Conservation (phyloP, 2,888 invertebrate genomes). For the Calliphora vomitoria region DNA sequence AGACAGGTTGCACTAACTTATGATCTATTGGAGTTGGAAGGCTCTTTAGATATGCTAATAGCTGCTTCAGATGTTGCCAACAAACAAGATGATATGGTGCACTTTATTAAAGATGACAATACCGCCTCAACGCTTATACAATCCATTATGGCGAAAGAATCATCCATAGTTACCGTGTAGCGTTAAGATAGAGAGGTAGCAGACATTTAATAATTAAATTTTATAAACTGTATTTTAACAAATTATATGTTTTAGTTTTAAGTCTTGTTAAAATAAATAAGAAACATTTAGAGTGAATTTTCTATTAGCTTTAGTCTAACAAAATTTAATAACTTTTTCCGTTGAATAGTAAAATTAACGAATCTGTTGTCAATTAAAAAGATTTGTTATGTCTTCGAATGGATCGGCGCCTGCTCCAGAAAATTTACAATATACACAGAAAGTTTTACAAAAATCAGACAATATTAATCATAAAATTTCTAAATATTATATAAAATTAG, state of each 20-base stretch:
- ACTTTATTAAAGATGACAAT: conserved; percentile 75
- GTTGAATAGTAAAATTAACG: too few relatives aligned
- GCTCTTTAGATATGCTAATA: conserved; percentile 88
- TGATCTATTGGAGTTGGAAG: conserved; percentile 88
- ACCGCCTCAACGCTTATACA: conserved; percentile 77
- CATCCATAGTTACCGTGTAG: conserved; percentile 77
- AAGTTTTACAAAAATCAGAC: too few relatives aligned
- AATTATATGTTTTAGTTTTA: conserved; percentile 13
- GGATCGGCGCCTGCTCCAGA: too few relatives aligned
- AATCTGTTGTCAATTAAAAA: too few relatives aligned
- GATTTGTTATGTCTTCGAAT: too few relatives aligned
- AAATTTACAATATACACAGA: too few relatives aligned
- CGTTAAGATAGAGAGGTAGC: neutral
- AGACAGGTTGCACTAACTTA: conserved; percentile 89
- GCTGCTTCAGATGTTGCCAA: conserved; percentile 86
- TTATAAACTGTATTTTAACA: conserved; percentile 13
- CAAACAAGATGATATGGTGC: conserved; percentile 75
- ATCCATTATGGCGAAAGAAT: conserved; percentile 80
- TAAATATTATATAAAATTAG: too few relatives aligned
- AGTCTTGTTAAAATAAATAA: conserved; percentile 24
- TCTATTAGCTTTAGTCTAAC: too few relatives aligned
- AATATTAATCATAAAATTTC: too few relatives aligned
- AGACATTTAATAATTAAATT: neutral
- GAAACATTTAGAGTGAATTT: neutral
- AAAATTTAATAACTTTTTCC: too few relatives aligned